A percentile compares a stretch with the other conserved stretches of the same genome.
Conservation (phyloP, 2,113 vertebrate genomes). For the Rhipidura dahli region DNA sequence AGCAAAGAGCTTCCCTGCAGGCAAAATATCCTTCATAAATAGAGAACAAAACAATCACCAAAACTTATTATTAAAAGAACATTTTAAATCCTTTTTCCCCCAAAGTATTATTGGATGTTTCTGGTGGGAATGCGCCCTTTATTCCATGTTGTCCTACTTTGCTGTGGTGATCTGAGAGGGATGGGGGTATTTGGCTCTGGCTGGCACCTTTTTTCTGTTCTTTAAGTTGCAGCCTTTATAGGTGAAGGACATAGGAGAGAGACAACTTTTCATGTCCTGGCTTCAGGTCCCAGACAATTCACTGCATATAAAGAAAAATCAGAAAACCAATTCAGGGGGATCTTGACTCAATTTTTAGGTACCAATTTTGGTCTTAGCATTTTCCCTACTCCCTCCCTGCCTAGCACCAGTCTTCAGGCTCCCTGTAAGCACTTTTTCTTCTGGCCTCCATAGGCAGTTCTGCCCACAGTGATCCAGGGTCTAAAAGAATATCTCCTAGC, state of each 20-base stretch:
- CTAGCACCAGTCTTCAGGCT: neutral
- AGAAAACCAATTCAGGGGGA: neutral
- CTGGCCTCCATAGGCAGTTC: neutral
- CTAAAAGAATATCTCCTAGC: neutral
- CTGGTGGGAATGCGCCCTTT: neutral
- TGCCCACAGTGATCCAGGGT: neutral
- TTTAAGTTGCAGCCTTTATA: neutral
- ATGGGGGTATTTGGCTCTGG: neutral
- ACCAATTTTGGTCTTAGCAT: neutral
- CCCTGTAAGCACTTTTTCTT: neutral
- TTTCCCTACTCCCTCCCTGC: neutral
- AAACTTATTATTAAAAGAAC: neutral
- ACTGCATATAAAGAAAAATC: neutral
- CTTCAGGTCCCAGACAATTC: neutral
- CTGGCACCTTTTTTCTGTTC: neutral
- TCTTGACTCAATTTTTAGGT: neutral
- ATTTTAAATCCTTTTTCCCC: neutral
- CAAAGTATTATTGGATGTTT: neutral
- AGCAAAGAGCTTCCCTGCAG: slow-evolving; percentile 6
- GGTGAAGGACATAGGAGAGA: neutral
- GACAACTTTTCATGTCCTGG: rapidly evolving
- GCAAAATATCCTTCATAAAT: neutral
- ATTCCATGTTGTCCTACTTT: neutral
- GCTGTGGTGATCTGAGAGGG: neutral
- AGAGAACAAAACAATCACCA: slow-evolving; percentile 9